Base-by-base conservation (phyloP, 2,113 vertebrate genomes). In the Plestiodon gilberti region DNA sequence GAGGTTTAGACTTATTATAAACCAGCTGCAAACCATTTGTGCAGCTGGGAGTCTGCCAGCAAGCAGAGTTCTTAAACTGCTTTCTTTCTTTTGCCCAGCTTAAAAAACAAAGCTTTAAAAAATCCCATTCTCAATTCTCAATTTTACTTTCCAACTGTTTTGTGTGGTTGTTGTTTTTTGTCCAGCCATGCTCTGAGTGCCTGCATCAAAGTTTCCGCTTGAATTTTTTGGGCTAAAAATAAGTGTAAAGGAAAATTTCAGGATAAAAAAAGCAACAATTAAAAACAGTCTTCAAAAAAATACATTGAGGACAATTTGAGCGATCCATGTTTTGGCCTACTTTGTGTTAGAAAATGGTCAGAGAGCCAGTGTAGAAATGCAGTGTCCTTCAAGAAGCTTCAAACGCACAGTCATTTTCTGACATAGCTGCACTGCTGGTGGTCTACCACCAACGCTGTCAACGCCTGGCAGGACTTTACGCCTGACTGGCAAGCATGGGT, bases 1-100 rank as follows among this genome's bases (percentile, higher is more conserved):
- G 1, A 71, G 3, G 35, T 3, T 6, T 38, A 82, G 91, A 91
- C 67, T 67, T 20, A 70, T 83, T 65, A 43, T 69, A 89, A 83
- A 78, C 28, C 30, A 83, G 10, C 52, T 76, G 22, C 22, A 92
- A 87, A 87, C 76, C 1, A 84, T 81, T 71, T 90, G 22, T 48
- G 48, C 30, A 25, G 30, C 52, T 78, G 61, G n/a, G 33, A 1
- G 17, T 78, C 91, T 88, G 6, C 52, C 3, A 78, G 62, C 17
- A 11, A 85, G 13, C 57, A 78, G 14, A 86, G 3, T 57, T 30
- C n/a, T 89, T 18, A 88, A 14, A n/a, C 18, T 3, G 0, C 6
- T 59, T 85, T 91, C 6, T 59, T 85, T 91, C 67, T 85, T 83
- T 48, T 81, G 13, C 5, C 35, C 64, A n/a, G 81, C 35, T 69